phyloP scores from a whole-genome alignment of 2,888 invertebrate genomes.

The Halictus quadricinctus region DNA sequence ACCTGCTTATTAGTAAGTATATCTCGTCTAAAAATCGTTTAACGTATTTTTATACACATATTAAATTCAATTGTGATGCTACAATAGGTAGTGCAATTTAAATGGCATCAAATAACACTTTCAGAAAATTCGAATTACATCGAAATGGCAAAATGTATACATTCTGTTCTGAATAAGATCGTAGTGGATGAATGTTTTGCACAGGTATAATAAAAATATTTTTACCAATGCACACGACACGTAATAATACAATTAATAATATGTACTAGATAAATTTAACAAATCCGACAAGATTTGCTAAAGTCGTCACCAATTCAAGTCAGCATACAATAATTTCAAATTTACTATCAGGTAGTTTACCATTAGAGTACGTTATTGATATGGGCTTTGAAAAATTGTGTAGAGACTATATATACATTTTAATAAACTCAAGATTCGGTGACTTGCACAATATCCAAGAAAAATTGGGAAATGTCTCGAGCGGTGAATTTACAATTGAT shows the following conservation, averaged over 20 bases:
- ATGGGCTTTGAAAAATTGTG: conserved; percentile 76
- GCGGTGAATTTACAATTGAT: conserved; percentile 67
- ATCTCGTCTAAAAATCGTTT: not conserved
- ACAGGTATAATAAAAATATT: conserved; percentile 63
- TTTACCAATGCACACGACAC: conserved; percentile 45
- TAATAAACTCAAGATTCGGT: conserved; percentile 68
- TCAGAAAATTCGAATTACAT: conserved; percentile 60
- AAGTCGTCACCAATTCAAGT: conserved; percentile 59
- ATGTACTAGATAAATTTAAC: conserved; percentile 54
- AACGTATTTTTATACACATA: not conserved
- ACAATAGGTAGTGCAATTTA: not conserved
- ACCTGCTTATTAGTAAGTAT: conserved; percentile 61
- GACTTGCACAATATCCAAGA: conserved; percentile 67
- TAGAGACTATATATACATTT: conserved; percentile 74
- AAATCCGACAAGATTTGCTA: conserved; percentile 70
- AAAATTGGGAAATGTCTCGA: conserved; percentile 61
- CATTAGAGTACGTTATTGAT: conserved; percentile 75
- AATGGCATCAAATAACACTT: conserved; percentile 12
- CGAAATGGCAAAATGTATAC: conserved; percentile 69
- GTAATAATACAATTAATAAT: conserved; percentile 20
- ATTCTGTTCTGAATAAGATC: conserved; percentile 66
- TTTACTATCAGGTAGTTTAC: conserved; percentile 70
- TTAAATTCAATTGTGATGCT: not conserved
- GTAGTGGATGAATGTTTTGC: conserved; percentile 60
- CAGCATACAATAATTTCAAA: conserved; percentile 59